phyloP scores from a whole-genome alignment of 2,888 invertebrate species.

The Ceramica pisi region DNA sequence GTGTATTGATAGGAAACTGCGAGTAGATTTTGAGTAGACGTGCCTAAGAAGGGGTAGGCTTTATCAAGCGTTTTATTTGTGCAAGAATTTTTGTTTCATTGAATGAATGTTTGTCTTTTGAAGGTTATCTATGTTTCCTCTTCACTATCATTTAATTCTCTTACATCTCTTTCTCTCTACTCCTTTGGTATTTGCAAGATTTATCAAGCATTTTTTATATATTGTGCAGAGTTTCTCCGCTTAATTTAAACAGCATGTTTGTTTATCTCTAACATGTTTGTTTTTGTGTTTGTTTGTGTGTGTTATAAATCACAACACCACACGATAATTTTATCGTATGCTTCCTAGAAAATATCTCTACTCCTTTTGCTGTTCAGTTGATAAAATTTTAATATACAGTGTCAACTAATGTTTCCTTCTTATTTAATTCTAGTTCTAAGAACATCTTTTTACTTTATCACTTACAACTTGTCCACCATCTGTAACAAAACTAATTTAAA shows the following conservation, averaged over 20 bases:
- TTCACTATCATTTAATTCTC: neutral
- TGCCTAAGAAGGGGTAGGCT: neutral
- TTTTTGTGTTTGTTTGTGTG: too few relatives aligned
- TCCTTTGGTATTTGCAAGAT: too few relatives aligned
- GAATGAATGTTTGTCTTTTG: neutral
- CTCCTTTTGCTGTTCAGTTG: neutral
- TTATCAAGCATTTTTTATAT: too few relatives aligned
- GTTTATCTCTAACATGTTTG: too few relatives aligned
- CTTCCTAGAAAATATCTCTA: neutral
- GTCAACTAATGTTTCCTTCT: too few relatives aligned
- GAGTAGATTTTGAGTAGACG: slow-evolving; percentile 12
- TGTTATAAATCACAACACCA: too few relatives aligned
- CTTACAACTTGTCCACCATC: slow-evolving; percentile 4
- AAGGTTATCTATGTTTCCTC: neutral
- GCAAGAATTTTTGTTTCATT: neutral
- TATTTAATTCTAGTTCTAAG: neutral
- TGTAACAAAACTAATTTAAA: slow-evolving; percentile 33
- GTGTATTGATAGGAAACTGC: slow-evolving; percentile 34
- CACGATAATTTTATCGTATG: neutral
- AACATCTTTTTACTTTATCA: slow-evolving; percentile 13
- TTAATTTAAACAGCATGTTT: too few relatives aligned
- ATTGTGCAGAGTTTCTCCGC: too few relatives aligned
- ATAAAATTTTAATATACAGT: too few relatives aligned
- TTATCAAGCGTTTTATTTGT: neutral
- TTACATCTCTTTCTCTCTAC: too few relatives aligned